phyloP scores from a whole-genome alignment of 2,888 invertebrate genomes.

The Nematopogon swammerdamellus region DNA sequence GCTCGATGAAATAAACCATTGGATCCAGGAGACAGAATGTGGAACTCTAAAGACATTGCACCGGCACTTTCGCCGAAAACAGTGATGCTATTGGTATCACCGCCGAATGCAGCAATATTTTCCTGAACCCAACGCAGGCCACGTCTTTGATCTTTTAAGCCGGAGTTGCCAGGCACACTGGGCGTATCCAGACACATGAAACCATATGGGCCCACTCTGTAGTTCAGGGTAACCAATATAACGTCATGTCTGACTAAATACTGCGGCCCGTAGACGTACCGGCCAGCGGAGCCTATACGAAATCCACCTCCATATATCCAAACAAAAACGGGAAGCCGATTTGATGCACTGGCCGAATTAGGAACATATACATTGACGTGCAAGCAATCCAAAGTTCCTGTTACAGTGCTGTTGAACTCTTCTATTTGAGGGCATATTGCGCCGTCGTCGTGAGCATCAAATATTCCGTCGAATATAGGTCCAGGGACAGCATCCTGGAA shows the following conservation, averaged over 20 bases:
- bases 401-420: slow-evolving; percentile 12
- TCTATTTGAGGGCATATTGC: slow-evolving; percentile 26
- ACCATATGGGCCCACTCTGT: slow-evolving; percentile 29
- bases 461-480: slow-evolving; percentile 20
- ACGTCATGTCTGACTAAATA: slow-evolving; percentile 24
- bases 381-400: slow-evolving; percentile 25
- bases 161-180: slow-evolving; percentile 29
- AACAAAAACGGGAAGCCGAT: slow-evolving; percentile 24
- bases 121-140: slow-evolving; percentile 21
- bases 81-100: slow-evolving; percentile 17
- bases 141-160: slow-evolving; percentile 24
- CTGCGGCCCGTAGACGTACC: slow-evolving; percentile 20
- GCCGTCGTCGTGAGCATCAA: slow-evolving; percentile 27
- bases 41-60: slow-evolving; percentile 15
- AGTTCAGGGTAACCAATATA: slow-evolving; percentile 29
- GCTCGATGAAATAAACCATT: slow-evolving; percentile 22
- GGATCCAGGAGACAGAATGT: slow-evolving; percentile 13
- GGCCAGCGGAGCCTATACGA: slow-evolving; percentile 18
- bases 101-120: slow-evolving; percentile 20
- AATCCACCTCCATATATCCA: slow-evolving; percentile 29
- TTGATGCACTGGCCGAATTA: slow-evolving; percentile 18
- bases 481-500: slow-evolving; percentile 12
- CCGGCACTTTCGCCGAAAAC: slow-evolving; percentile 21
- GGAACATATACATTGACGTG: slow-evolving; percentile 27
- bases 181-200: slow-evolving; percentile 29